Evolutionary conservation across 2,797 vertebrate genomes (phyloP), one percentile per base, ranked within the genome.

Genomic region (Xerus rutilus): DNA sequence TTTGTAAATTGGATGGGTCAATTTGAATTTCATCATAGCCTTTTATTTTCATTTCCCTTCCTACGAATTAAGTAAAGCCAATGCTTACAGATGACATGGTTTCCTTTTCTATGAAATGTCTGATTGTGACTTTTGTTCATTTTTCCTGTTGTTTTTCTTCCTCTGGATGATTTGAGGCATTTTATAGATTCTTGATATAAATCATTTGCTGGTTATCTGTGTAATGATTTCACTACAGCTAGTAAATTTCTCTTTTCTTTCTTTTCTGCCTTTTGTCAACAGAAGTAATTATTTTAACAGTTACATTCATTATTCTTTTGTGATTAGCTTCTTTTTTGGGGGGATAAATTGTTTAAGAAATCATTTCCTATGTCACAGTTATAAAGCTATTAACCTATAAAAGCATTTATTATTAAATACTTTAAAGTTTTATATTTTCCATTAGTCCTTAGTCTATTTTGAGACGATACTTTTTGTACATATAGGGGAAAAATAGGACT

Each of bases 231-330:
- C 35, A 11, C 28, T 15, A 15, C n/a, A 57, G 20, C 47, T 86
- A 47, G 23, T 82, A 92, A 70, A 62, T 73, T 85, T 59, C 70
- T 43, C 7, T 79, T 39, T 25, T 72, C 20, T 92, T 92, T 77
- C 52, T 47, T 95, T 90, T 78, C 65, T 43, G 7, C 81, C 21
- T 96, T 77, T 84, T 83, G 67, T 83, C 47, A 65, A 45, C 10
- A 76, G 45, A 89, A 74, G n/a, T 69, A 93, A 64, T 92, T 93
- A 62, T 82, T 86, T 92, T n/a, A 86, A 74, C 70, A 76, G 14
- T 70, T 52, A 49, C 76, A 69, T 62, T 72, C 86, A 86, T 73
- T 47, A 91, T 90, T 43, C 25, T 76, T 72, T 84, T 47, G 73
- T 88, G n/a, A 84, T 69, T 73, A 93, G 21, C n/a, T 59, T 43